phyloP scores from a whole-genome alignment of 2,113 vertebrate species.

The Ciconia maguari region DNA sequence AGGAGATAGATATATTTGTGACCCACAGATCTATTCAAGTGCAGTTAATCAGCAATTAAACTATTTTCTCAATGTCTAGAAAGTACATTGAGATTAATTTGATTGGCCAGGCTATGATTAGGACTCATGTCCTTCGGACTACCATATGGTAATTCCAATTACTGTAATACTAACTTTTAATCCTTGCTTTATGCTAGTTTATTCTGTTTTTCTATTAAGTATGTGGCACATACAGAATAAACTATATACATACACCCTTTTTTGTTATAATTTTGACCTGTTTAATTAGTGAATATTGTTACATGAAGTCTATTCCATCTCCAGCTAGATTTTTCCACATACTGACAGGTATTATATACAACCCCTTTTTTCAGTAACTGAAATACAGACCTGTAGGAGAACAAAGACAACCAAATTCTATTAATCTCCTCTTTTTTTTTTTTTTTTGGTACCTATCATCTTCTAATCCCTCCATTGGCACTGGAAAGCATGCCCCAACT shows the following conservation, averaged over 20 bases:
- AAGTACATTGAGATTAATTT: constrained; percentile 40
- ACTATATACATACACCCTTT: neutral
- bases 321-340: neutral
- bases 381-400: neutral
- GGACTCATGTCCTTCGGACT: neutral
- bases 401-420: neutral
- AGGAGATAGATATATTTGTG: constrained; percentile 54
- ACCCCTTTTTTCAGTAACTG: neutral
- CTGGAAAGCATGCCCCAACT: neutral
- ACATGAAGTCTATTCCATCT: neutral
- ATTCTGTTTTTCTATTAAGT: neutral
- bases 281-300: neutral
- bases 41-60: constrained; percentile 68
- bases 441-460: neutral
- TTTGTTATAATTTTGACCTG: neutral
- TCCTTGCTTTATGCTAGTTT: constrained; percentile 37
- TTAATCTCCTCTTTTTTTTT: neutral
- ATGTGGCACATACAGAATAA: neutral
- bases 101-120: constrained; percentile 32
- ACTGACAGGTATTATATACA: neutral
- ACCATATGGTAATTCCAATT: constrained; percentile 56
- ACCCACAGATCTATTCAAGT: constrained; percentile 63
- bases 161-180: constrained; percentile 51
- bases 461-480: constrained; percentile 14
- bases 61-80: constrained; percentile 32